A percentile compares a stretch with the other conserved stretches of the same genome.
Conservation (phyloP, 2,797 vertebrate genomes). For the Rhodeus uyekii region DNA sequence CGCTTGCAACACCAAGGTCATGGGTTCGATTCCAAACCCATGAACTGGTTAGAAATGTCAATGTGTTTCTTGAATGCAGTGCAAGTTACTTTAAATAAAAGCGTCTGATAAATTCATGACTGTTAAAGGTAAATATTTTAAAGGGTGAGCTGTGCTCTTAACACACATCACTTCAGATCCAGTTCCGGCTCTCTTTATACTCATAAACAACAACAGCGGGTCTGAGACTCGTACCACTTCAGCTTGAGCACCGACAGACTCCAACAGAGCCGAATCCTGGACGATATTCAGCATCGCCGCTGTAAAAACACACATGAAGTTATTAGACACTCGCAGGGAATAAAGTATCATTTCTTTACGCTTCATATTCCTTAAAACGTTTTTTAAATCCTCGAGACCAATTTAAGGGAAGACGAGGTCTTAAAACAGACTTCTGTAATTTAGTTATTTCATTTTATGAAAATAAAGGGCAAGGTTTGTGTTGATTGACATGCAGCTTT, state of each 20-base stretch:
- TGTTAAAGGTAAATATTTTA: too few relatives aligned
- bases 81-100: too few relatives aligned
- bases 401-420: neutral
- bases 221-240: constrained; percentile 77
- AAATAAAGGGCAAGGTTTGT: too few relatives aligned
- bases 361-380: neutral
- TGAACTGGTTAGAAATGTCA: too few relatives aligned
- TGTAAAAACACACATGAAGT: constrained; percentile 56
- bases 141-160: too few relatives aligned
- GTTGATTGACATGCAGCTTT: too few relatives aligned
- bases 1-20: too few relatives aligned
- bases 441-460: neutral
- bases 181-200: neutral
- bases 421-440: neutral
- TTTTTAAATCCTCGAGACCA: neutral
- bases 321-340: neutral
- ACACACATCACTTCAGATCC: too few relatives aligned
- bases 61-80: too few relatives aligned
- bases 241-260: constrained; percentile 83
- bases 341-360: too few relatives aligned
- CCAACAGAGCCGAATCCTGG: constrained; percentile 86
- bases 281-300: constrained; percentile 91
- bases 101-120: too few relatives aligned
- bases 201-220: neutral
- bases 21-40: too few relatives aligned